Evolutionary conservation across 2,888 invertebrate genomes (phyloP).

Genomic region (Agonopterix heracliana): DNA sequence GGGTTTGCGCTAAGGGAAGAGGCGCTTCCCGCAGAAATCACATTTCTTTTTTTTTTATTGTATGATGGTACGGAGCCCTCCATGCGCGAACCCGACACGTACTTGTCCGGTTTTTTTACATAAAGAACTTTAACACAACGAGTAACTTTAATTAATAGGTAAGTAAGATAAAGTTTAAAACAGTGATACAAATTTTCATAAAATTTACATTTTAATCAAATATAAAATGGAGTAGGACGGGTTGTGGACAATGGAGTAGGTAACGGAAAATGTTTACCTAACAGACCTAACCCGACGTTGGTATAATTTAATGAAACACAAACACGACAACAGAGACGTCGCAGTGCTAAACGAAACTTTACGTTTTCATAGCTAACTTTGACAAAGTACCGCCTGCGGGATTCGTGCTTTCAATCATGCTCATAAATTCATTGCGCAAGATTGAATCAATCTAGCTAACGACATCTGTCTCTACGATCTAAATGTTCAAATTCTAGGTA

Average conservation of each 20-base stretch:
- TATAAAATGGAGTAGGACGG: slow-evolving; percentile 29
- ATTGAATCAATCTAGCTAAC: too few relatives aligned
- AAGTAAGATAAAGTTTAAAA: neutral
- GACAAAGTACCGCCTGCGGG: slow-evolving; percentile 17
- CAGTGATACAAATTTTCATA: slow-evolving; percentile 20
- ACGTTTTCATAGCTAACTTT: slow-evolving; percentile 30
- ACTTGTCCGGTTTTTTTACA: too few relatives aligned
- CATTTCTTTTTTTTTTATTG: too few relatives aligned
- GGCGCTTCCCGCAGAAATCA: too few relatives aligned
- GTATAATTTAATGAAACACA: slow-evolving; percentile 54
- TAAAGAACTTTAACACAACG: too few relatives aligned
- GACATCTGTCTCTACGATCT: too few relatives aligned
- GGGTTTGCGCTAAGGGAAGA: too few relatives aligned
- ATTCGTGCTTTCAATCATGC: slow-evolving; percentile 8
- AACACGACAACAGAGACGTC: slow-evolving; percentile 47
- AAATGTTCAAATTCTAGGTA: too few relatives aligned
- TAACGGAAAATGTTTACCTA: slow-evolving; percentile 47
- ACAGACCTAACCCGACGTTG: slow-evolving; percentile 45
- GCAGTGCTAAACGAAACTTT: slow-evolving; percentile 44
- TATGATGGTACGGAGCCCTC: too few relatives aligned
- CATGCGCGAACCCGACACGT: too few relatives aligned
- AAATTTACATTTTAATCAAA: slow-evolving; percentile 42
- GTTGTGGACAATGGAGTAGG: slow-evolving; percentile 40
- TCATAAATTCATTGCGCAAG: neutral
- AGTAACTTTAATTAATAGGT: too few relatives aligned